A percentile compares a stretch with the other conserved stretches of the same genome.
Conservation (phyloP, 2,797 vertebrate genomes). For the Serranus cabrilla region DNA sequence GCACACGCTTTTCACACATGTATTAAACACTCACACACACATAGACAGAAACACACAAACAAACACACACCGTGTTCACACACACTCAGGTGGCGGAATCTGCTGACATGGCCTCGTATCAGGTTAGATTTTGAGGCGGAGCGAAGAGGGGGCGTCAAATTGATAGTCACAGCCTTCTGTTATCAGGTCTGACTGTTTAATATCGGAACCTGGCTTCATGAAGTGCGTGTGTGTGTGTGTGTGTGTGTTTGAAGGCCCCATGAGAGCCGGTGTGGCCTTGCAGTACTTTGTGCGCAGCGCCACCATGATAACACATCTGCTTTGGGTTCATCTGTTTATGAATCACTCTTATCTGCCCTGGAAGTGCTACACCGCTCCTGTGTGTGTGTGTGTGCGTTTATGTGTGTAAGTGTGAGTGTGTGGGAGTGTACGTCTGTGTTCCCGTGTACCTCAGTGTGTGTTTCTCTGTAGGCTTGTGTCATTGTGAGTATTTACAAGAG, state of each 20-base stretch:
- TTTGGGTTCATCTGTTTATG: slow-evolving; percentile 81
- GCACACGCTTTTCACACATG: slow-evolving; percentile 25
- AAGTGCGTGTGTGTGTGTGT: slow-evolving; percentile 47
- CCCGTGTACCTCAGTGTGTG: slow-evolving; percentile 31
- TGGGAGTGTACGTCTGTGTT: slow-evolving; percentile 54
- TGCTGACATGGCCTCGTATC: slow-evolving; percentile 84
- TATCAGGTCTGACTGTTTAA: slow-evolving; percentile 81
- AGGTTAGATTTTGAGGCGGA: slow-evolving; percentile 76
- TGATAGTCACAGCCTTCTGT: slow-evolving; percentile 78
- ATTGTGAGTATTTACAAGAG: slow-evolving; percentile 62
- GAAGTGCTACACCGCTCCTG: slow-evolving; percentile 60
- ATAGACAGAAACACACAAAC: not conserved
- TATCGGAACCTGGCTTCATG: slow-evolving; percentile 59
- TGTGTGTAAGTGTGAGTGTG: slow-evolving; percentile 35
- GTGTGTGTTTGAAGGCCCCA: slow-evolving; percentile 47
- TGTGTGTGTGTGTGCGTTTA: slow-evolving; percentile 28
- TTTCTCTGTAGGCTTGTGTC: slow-evolving; percentile 49
- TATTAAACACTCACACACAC: slow-evolving; percentile 23
- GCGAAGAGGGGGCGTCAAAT: slow-evolving; percentile 51
- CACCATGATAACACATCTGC: slow-evolving; percentile 80
- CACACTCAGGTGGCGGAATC: slow-evolving; percentile 86
- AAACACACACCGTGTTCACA: slow-evolving; percentile 29
- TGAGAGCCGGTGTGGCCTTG: slow-evolving; percentile 73
- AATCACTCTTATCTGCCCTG: slow-evolving; percentile 76
- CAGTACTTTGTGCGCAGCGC: slow-evolving; percentile 68